A percentile compares a stretch with the other conserved stretches of the same genome.
Evolutionary conservation across 2,888 invertebrate species (phyloP).

Genomic region (Lithophane ornitopus): DNA sequence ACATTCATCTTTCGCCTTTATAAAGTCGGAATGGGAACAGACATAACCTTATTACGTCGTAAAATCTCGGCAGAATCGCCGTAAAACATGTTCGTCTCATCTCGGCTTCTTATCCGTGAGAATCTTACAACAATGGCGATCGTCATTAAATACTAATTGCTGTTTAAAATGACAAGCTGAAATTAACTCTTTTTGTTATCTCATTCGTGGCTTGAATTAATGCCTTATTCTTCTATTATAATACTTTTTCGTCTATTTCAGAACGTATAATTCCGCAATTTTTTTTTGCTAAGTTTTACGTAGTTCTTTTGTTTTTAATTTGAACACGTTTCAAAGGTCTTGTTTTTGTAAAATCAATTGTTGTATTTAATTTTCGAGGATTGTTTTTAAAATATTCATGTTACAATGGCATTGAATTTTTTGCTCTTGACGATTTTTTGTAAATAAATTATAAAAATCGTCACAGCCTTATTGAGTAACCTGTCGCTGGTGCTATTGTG

Average conservation of each 20-base stretch:
- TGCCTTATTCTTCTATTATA: conserved; percentile 55
- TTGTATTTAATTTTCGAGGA: conserved; percentile 52
- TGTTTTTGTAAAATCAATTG: conserved; percentile 62
- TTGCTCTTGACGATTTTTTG: conserved; percentile 24
- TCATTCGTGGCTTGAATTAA: conserved; percentile 60
- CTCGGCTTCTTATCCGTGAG: conserved; percentile 74
- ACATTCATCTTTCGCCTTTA: conserved; percentile 54
- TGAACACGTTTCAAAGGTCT: conserved; percentile 52
- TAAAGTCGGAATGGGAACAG: conserved; percentile 55
- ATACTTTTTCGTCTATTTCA: conserved; percentile 34
- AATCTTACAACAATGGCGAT: conserved; percentile 76
- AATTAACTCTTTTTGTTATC: conserved; percentile 75
- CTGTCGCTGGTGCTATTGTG: conserved; percentile 14
- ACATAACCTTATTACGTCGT: conserved; percentile 69
- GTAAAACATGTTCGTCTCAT: conserved; percentile 65
- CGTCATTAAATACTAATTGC: conserved; percentile 76
- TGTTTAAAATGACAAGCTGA: conserved; percentile 76
- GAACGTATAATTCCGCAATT: conserved; percentile 24
- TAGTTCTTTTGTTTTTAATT: conserved; percentile 59
- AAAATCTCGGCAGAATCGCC: conserved; percentile 63
- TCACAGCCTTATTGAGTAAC: conserved; percentile 20
- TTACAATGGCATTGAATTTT: conserved; percentile 45
- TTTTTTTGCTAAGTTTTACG: conserved; percentile 48
- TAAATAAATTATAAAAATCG: conserved; percentile 30
- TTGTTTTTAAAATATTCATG: conserved; percentile 53